Base-by-base conservation (phyloP, 2,888 invertebrate genomes). In the Phytoseiulus persimilis region DNA sequence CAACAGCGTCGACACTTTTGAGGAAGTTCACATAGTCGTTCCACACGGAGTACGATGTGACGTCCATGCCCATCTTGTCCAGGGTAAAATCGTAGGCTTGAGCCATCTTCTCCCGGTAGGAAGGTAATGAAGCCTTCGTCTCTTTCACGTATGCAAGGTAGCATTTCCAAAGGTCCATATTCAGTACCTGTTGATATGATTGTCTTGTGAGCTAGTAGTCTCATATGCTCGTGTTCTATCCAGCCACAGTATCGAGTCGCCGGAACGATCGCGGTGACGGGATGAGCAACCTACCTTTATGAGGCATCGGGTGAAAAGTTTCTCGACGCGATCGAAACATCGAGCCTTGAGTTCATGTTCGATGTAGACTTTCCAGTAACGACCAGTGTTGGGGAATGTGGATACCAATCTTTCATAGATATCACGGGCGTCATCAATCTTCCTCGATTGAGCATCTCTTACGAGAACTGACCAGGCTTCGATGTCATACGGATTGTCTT, bases 11-110 rank as follows among this genome's bases (percentile, higher is more conserved):
- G 0, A 98, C 98, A 89, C 96, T 95, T 93, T 98, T 99, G 90
- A 99, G 93, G 93, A 99, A 99, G 87, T 95, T 95, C 0, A 99
- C 96, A 92, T 99, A 99, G 92, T 99, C 99, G 92, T 96, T 96
- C 98, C 99, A 99, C 90, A 99, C 96, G 14, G 96, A 95, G 93
- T 96, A 98, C 0, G 98, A 97, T 93, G 98, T 97, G 91, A 98
- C 96, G 92, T 99, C 99, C 95, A 99, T 95, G 0, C 99, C 99
- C 91, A 99, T 98, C 93, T 99, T 98, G 91, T 99, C 99, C 91
- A 99, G 93, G 0, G 99, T 99, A 93, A 99, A 99, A 93, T 99
- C 99, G 93, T 99, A 99, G 0, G 99, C 99, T 93, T 99, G 98
- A 0, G 99, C 99, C 96, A 99, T 97, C 94, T 98, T 99, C 93